A percentile compares a stretch with the other conserved stretches of the same genome.
phyloP scores from a whole-genome alignment of 2,113 vertebrate genomes.

The Cyphomyrus plagiostoma region DNA sequence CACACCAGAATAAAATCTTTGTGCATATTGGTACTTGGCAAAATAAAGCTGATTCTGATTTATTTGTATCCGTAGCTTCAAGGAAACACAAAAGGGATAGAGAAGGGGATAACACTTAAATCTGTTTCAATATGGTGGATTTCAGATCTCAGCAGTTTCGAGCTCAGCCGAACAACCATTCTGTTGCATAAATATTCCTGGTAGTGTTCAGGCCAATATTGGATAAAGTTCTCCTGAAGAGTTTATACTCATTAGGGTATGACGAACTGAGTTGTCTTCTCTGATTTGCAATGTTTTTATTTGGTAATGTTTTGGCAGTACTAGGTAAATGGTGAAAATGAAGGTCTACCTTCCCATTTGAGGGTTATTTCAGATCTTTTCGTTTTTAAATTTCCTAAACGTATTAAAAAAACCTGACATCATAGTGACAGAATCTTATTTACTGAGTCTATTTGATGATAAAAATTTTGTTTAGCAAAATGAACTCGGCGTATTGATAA shows the following conservation, averaged over 20 bases:
- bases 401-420: background rate
- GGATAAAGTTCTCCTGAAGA: background rate
- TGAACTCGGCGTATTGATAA: background rate
- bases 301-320: background rate
- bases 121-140: background rate
- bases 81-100: background rate
- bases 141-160: background rate
- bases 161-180: background rate
- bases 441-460: background rate
- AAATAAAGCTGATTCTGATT: background rate
- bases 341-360: background rate
- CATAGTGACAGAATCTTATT: background rate
- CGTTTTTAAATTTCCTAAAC: background rate
- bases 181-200: background rate
- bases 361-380: background rate
- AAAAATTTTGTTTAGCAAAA: background rate
- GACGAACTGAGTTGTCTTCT: background rate
- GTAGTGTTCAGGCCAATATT: background rate
- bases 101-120: background rate
- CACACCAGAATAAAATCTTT: background rate
- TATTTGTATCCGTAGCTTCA: background rate
- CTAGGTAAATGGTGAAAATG: background rate
- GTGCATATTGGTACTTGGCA: background rate
- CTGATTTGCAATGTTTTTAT: background rate
- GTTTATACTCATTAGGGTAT: background rate